Percentiles rank a stretch among this genome's conserved stretches.
These are phyloP conservation scores for Calliopum simillimum DNA, from an alignment of 2,888 invertebrate species.

Conservation along the genomic window DNA sequence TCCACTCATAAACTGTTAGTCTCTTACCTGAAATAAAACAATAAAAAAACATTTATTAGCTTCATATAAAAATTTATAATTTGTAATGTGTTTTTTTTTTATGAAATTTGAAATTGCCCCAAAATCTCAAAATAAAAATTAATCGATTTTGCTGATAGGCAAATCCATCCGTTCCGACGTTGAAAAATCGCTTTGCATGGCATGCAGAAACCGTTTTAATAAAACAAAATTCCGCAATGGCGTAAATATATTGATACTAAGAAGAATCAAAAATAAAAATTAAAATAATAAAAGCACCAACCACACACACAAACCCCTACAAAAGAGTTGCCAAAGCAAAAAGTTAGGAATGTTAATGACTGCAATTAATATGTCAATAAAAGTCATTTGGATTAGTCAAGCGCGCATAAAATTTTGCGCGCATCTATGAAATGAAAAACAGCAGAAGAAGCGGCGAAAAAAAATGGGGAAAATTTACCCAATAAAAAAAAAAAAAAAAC, in stretches of 20 bases:
- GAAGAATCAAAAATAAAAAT: too few species aligned
- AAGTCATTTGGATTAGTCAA: constrained; percentile 61
- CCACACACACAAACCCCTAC: too few species aligned
- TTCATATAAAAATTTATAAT: not conserved
- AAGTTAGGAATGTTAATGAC: constrained; percentile 50
- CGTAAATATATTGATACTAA: too few species aligned
- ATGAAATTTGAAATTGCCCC: not conserved
- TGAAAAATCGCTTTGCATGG: not conserved
- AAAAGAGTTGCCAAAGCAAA: constrained; percentile 12
- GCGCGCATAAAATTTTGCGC: constrained; percentile 9
- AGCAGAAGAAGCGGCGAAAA: constrained; percentile 14
- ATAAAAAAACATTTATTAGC: not conserved
- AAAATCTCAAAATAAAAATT: constrained; percentile 20
- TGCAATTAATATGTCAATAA: constrained; percentile 66
- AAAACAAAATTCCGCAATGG: too few species aligned
- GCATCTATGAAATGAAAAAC: constrained; percentile 7
- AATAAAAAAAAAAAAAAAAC: not conserved
- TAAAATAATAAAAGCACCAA: too few species aligned
- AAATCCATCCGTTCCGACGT: constrained; percentile 18
- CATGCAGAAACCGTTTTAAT: not conserved
- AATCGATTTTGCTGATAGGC: constrained; percentile 27
- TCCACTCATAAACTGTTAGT: not conserved
- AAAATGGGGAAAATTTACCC: not conserved
- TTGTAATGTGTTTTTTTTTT: not conserved
- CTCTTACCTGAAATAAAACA: constrained; percentile 44